Percentiles rank a stretch among this genome's conserved stretches.
Conservation (phyloP, 2,113 vertebrate genomes). For the Sturnus vulgaris region DNA sequence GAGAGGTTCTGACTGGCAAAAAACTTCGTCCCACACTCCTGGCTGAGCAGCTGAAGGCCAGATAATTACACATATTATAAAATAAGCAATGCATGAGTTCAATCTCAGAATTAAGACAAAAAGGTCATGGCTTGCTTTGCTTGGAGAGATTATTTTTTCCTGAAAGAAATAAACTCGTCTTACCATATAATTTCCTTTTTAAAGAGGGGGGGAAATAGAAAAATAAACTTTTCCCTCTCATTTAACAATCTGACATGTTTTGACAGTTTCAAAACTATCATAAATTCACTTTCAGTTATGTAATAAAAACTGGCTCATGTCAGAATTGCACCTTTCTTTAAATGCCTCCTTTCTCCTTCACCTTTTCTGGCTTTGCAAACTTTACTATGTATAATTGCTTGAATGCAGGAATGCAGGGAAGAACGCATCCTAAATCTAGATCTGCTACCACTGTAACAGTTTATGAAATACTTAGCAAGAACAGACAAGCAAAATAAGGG, state of each 20-base stretch:
- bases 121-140: background rate
- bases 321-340: background rate
- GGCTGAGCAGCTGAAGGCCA: background rate
- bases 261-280: slow-evolving; percentile 1
- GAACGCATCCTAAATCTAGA: background rate
- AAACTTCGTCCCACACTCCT: accelerated
- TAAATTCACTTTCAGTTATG: background rate
- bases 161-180: slow-evolving; percentile 4
- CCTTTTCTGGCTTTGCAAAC: background rate
- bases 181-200: background rate
- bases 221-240: background rate
- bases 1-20: background rate
- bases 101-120: background rate
- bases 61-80: background rate
- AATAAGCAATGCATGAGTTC: background rate
- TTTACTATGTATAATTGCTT: background rate
- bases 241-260: slow-evolving; percentile 6
- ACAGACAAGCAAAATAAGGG: background rate
- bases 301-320: background rate
- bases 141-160: background rate
- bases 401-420: background rate
- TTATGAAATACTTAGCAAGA: background rate
- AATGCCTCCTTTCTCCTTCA: background rate
- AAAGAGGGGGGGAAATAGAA: background rate
- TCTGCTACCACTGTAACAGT: background rate